Conservation (phyloP, 2,797 vertebrate genomes). For the Tiaroga cobitis region DNA sequence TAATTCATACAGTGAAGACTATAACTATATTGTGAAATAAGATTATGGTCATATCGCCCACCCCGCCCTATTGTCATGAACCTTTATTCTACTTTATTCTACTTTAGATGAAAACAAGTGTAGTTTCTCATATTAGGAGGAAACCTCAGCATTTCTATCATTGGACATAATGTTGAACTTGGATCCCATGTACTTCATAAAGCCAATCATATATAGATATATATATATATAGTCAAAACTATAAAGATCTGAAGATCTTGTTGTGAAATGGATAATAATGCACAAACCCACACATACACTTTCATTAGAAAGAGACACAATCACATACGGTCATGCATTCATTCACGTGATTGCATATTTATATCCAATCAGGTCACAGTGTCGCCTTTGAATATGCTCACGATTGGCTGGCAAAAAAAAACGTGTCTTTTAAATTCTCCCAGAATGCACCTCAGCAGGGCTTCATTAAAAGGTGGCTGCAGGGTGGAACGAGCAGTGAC, state of each 20-base stretch:
- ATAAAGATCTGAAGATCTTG: not conserved
- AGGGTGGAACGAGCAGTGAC: constrained; percentile 90
- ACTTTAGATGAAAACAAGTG: too few relatives aligned
- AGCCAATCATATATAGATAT: too few relatives aligned
- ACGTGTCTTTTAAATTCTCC: constrained; percentile 45
- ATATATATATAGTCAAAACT: not conserved
- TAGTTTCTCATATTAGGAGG: too few relatives aligned
- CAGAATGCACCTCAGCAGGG: constrained; percentile 78
- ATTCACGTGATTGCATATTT: constrained; percentile 51
- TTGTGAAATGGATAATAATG: not conserved
- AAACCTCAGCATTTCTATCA: too few relatives aligned
- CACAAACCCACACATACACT: not conserved
- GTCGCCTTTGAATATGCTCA: constrained; percentile 26
- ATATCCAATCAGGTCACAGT: constrained; percentile 47
- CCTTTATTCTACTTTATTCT: too few relatives aligned
- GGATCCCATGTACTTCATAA: too few relatives aligned
- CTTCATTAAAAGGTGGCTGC: constrained; percentile 96
- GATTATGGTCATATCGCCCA: too few relatives aligned
- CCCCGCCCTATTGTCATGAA: too few relatives aligned
- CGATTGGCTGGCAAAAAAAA: constrained; percentile 44
- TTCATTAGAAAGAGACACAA: not conserved
- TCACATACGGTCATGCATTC: constrained; percentile 33
- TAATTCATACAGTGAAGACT: too few relatives aligned
- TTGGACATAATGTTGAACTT: too few relatives aligned
- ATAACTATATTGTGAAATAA: too few relatives aligned